Evolutionary conservation across 2,113 vertebrate species (phyloP).

Genomic region (Prietella phreatophila): DNA sequence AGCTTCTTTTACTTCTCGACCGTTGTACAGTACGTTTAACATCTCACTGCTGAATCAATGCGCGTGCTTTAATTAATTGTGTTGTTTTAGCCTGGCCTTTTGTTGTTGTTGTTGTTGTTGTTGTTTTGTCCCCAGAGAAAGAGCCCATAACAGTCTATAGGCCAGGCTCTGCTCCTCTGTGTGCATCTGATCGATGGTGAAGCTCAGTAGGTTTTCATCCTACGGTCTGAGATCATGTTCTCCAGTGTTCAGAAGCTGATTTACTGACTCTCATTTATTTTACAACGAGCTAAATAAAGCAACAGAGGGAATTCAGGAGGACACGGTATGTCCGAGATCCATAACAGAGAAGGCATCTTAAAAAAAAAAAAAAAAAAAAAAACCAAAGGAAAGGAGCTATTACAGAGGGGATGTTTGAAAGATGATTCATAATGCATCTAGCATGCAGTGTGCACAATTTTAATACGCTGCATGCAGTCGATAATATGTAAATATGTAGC

Average conservation of each 20-base stretch:
- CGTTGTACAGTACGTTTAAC: not conserved
- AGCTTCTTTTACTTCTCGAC: not conserved
- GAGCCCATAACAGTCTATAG: not conserved
- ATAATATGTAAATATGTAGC: not conserved
- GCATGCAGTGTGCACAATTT: not conserved
- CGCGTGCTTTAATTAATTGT: not conserved
- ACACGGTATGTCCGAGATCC: not conserved
- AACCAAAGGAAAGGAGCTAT: not conserved
- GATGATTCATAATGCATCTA: not conserved
- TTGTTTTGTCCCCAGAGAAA: not conserved
- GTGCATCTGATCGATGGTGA: not conserved
- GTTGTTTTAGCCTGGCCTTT: not conserved
- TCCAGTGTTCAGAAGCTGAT: not conserved
- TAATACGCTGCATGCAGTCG: not conserved
- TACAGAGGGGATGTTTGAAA: not conserved
- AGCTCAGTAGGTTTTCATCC: not conserved
- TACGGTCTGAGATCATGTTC: not conserved
- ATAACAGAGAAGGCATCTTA: not conserved
- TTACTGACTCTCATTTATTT: not conserved
- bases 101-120: not conserved
- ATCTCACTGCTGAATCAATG: not conserved
- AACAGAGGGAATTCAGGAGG: not conserved
- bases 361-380: too few species aligned
- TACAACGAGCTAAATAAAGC: not conserved
- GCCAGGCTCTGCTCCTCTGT: not conserved